These are phyloP conservation scores for Tor tambroides DNA, from an alignment of 2,113 vertebrate species.

Conservation along the genomic window DNA sequence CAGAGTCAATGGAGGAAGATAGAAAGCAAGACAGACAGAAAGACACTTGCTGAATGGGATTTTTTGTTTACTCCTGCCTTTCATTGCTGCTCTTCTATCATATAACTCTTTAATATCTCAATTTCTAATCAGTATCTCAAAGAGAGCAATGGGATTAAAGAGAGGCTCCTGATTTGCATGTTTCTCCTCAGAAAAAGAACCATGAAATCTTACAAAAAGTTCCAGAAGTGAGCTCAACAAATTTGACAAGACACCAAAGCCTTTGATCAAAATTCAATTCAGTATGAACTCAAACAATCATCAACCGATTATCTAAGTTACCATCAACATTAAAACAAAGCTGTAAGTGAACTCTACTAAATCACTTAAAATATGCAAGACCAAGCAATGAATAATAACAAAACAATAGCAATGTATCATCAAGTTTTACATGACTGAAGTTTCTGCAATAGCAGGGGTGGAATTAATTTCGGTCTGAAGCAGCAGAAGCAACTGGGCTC, in stretches of 20 bases:
- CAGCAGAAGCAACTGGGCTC: slow-evolving; percentile 19
- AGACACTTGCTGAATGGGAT: neutral
- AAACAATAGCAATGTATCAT: neutral
- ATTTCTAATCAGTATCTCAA: neutral
- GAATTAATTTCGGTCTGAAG: neutral
- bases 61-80: neutral
- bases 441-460: neutral
- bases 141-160: neutral
- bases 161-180: too few relatives aligned
- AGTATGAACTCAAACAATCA: neutral
- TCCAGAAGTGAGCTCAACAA: neutral
- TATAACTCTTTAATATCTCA: neutral
- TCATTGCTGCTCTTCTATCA: neutral
- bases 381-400: neutral
- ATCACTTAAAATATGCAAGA: neutral
- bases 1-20: slow-evolving; percentile 45
- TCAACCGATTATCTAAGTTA: neutral
- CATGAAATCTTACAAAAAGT: neutral
- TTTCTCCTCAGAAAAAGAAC: neutral
- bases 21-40: neutral
- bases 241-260: neutral
- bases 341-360: neutral
- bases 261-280: neutral
- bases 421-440: neutral
- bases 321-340: neutral